Conservation (phyloP, 2,888 invertebrate species). For the Lithophane ornitopus region DNA sequence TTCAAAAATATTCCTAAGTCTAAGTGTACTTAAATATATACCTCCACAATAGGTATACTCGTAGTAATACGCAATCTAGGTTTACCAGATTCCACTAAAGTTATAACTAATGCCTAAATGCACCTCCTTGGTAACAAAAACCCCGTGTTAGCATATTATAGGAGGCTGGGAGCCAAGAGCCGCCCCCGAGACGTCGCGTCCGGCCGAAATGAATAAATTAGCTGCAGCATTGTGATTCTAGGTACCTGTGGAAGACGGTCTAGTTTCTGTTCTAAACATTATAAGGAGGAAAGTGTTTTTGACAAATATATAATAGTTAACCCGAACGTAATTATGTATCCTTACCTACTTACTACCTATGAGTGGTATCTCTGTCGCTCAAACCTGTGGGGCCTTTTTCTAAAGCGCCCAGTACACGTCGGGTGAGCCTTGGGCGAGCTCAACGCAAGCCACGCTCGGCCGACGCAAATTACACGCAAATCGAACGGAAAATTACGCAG, state of each 20-base stretch:
- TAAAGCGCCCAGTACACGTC: too few relatives aligned
- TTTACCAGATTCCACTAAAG: neutral
- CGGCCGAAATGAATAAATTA: constrained; percentile 55
- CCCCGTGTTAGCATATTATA: constrained; percentile 29
- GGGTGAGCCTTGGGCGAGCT: too few relatives aligned
- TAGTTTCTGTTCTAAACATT: constrained; percentile 8
- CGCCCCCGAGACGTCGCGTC: constrained; percentile 24
- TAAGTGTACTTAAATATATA: neutral
- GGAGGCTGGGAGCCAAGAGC: constrained; percentile 33
- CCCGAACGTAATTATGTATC: too few relatives aligned
- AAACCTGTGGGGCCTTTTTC: neutral
- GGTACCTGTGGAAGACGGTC: constrained; percentile 4
- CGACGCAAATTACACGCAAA: too few relatives aligned
- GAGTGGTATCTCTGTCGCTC: neutral
- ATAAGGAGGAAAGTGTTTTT: neutral
- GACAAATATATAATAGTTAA: neutral
- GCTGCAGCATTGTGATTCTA: constrained; percentile 29
- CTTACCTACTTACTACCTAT: too few relatives aligned
- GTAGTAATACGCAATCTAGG: neutral
- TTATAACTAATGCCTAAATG: constrained; percentile 11
- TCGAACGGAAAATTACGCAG: too few relatives aligned
- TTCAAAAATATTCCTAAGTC: neutral
- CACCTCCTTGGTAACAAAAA: constrained; percentile 24
- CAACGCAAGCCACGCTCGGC: too few relatives aligned
- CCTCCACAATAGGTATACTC: neutral